Base-by-base conservation (phyloP, 2,113 vertebrate species). In the Phocoena phocoena region DNA sequence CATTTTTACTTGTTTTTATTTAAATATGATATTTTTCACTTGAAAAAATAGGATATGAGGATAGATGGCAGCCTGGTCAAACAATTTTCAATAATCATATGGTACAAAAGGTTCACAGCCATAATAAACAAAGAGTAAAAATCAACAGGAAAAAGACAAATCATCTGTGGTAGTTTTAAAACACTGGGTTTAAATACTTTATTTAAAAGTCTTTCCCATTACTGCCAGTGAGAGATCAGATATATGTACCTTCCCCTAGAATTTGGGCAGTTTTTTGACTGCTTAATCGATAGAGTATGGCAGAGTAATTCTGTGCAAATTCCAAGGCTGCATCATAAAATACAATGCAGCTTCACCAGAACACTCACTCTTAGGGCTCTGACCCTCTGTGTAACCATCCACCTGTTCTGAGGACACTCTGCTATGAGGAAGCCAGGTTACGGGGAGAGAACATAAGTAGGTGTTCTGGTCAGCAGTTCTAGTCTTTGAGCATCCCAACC, bases 121-220 rank as follows among this genome's bases (percentile, higher is more conserved):
- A 76, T 76, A 60, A 71, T 65, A 85, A 93, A 25, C 23, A 85
- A 77, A 44, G 21, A 95, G 8, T 53, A 91, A 87, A 96, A 84
- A 44, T 53, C 28, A 53, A 36, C 62, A 93, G 50, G 18, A 85
- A 93, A 96, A 93, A 91, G n/a, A 73, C 44, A 41, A 71, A 28
- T 0, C 38, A 62, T 85, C 21, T 82, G 44, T 73, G 44, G 26
- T 90, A 36, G 13, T 89, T 96, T 93, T 94, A 74, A 97, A 89
- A 73, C 20, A 36, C 2, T 41, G 50, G 12, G 36, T 79, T 79
- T 33, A 91, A 88, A 93, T 50, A 80, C 20, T 79, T 84, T 79
- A 1, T 71, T 95, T 31, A 68, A 70, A 85, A 74, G 81, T 87
- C 47, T 81, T 53, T 92, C 17, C 44, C 44, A 36, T 15, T 86